Evolutionary conservation across 2,797 vertebrate species (phyloP).

Genomic region (Astyanax mexicanus): DNA sequence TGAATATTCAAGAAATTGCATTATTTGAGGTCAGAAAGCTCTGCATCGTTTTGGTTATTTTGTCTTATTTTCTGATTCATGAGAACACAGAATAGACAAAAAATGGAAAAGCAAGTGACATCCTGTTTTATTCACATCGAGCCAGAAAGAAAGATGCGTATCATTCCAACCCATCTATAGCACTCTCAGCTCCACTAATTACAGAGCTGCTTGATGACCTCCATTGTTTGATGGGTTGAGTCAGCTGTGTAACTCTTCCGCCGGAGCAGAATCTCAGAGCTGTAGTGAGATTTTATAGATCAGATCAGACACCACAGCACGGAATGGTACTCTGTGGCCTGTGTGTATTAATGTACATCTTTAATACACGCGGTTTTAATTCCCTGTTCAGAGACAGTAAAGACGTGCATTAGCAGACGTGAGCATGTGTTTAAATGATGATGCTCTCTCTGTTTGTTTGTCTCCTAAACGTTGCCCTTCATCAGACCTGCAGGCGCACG

Average conservation of each 20-base stretch:
- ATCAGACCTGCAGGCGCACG: conserved; percentile 38
- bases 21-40: no score
- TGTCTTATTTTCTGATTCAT: no score
- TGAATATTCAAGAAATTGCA: no score
- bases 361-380: not conserved
- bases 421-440: no score
- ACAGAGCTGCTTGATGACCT: not conserved
- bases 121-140: not conserved
- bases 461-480: conserved; percentile 49
- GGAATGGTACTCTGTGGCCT: not conserved
- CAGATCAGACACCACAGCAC: not conserved
- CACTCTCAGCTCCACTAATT: not conserved
- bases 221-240: not conserved
- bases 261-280: not conserved
- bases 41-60: no score
- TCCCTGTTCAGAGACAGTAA: no score
- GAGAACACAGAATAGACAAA: not conserved
- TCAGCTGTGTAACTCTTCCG: not conserved
- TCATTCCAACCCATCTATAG: not conserved
- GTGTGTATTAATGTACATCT: not conserved
- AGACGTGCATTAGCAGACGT: no score
- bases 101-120: not conserved
- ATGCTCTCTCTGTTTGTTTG: conserved; percentile 27
- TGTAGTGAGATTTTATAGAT: no score
- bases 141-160: not conserved